phyloP scores from a whole-genome alignment of 2,797 vertebrate genomes.

The Ciconia nigra region DNA sequence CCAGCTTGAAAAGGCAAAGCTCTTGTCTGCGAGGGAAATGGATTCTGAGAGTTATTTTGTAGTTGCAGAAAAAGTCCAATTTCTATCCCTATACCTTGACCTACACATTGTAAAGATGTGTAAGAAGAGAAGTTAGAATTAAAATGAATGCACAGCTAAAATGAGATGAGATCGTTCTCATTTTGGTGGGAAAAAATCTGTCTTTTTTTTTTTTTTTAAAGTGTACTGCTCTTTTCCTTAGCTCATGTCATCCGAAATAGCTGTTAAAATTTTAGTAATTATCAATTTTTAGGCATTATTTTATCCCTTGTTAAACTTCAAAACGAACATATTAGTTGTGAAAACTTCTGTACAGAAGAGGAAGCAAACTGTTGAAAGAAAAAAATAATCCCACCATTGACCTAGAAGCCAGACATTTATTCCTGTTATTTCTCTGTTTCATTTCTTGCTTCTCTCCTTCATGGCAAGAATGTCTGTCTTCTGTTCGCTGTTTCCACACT shows the following conservation, averaged over 20 bases:
- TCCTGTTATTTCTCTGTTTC: background rate
- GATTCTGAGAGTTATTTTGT: background rate
- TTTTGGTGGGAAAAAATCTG: background rate
- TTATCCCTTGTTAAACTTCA: background rate
- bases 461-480: background rate
- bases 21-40: background rate
- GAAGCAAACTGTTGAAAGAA: background rate
- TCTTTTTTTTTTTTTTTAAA: background rate
- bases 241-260: background rate
- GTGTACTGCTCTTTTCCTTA: background rate
- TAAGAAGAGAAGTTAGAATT: background rate
- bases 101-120: rapidly evolving
- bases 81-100: background rate
- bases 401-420: background rate
- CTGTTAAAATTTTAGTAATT: background rate
- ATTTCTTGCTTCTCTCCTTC: background rate
- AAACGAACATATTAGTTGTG: background rate
- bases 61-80: background rate
- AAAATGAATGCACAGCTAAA: background rate
- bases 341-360: background rate
- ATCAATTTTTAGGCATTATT: background rate
- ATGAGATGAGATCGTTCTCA: background rate
- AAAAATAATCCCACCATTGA: background rate
- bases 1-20: background rate
- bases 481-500: background rate